A percentile compares a stretch with the other conserved stretches of the same genome.
Conservation (phyloP, 2,113 vertebrate genomes). For the Mystacornis crossleyi region DNA sequence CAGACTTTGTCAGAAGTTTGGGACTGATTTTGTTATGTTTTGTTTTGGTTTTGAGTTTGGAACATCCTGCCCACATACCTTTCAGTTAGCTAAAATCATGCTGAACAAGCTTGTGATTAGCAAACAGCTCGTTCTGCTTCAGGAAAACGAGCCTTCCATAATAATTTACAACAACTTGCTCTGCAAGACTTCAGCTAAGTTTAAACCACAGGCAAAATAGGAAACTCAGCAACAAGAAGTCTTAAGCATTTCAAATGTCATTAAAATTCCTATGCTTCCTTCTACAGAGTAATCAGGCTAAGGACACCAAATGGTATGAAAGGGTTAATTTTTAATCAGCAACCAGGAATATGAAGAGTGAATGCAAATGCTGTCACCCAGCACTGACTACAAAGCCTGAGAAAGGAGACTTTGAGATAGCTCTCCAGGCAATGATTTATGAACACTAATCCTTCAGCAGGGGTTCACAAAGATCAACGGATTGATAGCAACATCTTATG, state of each 20-base stretch:
- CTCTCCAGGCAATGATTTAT: conserved; percentile 8
- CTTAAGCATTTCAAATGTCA: not conserved
- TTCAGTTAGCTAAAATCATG: not conserved
- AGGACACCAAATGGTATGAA: not conserved
- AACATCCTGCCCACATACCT: not conserved
- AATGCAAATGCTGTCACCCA: not conserved
- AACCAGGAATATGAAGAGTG: not conserved
- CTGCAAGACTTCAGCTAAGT: not conserved
- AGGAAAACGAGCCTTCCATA: not conserved
- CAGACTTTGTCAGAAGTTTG: not conserved
- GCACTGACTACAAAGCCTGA: not conserved
- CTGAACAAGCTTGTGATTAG: conserved; percentile 21
- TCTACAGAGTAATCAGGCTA: not conserved
- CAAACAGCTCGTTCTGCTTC: not conserved
- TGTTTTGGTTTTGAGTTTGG: not conserved
- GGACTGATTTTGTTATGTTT: not conserved
- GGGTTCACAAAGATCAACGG: not conserved
- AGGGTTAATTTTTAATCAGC: conserved; percentile 49
- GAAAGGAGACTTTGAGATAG: not conserved
- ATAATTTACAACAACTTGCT: not conserved
- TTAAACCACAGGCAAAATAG: not conserved
- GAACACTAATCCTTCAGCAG: conserved; percentile 17
- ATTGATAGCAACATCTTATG: conserved; percentile 4
- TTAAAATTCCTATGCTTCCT: not conserved
- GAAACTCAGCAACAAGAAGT: not conserved